Percentiles rank a stretch among this genome's conserved stretches.
Evolutionary conservation across 2,888 invertebrate genomes (phyloP).

Genomic region (Gymnoscelis rufifasciata): DNA sequence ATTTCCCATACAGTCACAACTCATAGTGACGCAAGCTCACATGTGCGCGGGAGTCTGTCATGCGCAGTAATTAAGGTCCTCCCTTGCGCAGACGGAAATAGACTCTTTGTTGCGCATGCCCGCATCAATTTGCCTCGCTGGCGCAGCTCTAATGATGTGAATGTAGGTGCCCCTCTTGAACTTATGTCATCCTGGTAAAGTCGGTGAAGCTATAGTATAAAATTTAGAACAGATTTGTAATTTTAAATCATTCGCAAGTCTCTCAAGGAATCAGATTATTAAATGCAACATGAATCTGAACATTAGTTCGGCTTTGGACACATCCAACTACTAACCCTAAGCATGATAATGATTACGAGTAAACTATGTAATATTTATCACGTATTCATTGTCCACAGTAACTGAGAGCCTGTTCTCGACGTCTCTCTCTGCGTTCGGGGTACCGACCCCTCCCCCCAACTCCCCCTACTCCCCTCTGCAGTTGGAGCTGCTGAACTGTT

Average conservation of each 20-base stretch:
- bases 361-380: no score
- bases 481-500: constrained; percentile 81
- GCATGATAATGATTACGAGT: no score
- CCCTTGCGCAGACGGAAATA: constrained; percentile 51
- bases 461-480: constrained; percentile 83
- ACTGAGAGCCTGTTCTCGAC: constrained; percentile 84
- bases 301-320: background rate
- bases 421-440: constrained; percentile 81
- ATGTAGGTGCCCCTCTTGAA: background rate
- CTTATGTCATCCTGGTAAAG: background rate
- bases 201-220: background rate
- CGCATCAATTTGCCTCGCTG: constrained; percentile 16
- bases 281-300: background rate
- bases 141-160: constrained; percentile 15
- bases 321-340: no score
- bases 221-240: background rate
- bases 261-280: no score
- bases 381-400: constrained; percentile 59
- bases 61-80: constrained; percentile 49
- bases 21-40: constrained; percentile 19
- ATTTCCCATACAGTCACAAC: background rate
- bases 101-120: constrained; percentile 39
- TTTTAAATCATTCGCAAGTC: no score
- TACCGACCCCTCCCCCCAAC: constrained; percentile 84
- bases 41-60: constrained; percentile 49